Evolutionary conservation across 1,140 invertebrate genomes (phyloP).

Genomic region (Campoletis sonorensis): DNA sequence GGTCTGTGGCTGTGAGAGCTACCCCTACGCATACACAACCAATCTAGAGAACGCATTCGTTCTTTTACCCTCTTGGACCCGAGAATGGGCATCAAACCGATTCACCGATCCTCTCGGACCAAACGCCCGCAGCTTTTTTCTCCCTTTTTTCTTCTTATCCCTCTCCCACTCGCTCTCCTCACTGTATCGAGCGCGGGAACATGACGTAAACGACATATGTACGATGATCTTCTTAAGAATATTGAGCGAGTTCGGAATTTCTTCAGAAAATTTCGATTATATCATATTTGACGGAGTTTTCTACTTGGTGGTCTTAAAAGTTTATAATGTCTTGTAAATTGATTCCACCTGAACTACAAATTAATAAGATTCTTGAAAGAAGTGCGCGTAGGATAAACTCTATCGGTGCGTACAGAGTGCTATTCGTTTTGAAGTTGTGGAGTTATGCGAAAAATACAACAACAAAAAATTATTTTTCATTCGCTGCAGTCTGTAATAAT

Average conservation of each 20-base stretch:
- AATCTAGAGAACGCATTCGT: constrained; percentile 19
- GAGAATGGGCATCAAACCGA: background rate
- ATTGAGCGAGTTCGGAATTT: background rate
- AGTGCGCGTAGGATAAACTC: too few species aligned
- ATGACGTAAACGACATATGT: background rate
- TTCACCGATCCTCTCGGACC: background rate
- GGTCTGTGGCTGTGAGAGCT: constrained; percentile 20
- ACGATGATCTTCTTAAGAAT: background rate
- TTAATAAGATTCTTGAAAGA: too few species aligned
- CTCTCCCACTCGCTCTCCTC: background rate
- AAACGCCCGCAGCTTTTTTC: background rate
- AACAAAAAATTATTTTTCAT: too few species aligned
- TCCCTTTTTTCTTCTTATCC: background rate
- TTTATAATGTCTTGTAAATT: too few species aligned
- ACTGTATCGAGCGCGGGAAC: background rate
- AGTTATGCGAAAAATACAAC: too few species aligned
- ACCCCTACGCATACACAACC: constrained; percentile 28
- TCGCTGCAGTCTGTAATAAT: too few species aligned
- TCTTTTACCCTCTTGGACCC: constrained; percentile 26
- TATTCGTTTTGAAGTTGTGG: too few species aligned
- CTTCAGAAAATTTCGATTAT: background rate
- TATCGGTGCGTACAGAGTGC: too few species aligned
- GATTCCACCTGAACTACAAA: too few species aligned
- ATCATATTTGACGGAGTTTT: too few species aligned
- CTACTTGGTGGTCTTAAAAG: too few species aligned